These are phyloP conservation scores for Dipodomys spectabilis DNA, from an alignment of 2,113 vertebrate species.

Conservation along the genomic window DNA sequence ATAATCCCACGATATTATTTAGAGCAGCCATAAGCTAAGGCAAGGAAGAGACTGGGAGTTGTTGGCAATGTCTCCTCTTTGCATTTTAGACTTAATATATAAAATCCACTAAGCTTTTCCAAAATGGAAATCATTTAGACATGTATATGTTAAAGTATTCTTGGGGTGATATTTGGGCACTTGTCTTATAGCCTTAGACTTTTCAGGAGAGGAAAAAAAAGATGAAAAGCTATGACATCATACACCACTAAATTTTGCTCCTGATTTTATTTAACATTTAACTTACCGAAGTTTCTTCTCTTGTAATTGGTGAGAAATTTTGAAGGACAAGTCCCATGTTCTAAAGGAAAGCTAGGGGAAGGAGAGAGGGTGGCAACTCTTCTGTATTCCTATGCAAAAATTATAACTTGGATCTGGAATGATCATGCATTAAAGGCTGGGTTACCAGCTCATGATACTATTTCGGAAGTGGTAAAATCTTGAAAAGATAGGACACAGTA, in stretches of 20 bases:
- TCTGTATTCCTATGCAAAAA: background rate
- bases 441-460: background rate
- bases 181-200: slow-evolving; percentile 1
- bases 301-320: background rate
- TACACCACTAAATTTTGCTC: background rate
- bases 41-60: slow-evolving; percentile 16
- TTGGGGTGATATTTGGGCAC: background rate
- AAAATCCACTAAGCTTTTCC: background rate
- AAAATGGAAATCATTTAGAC: background rate
- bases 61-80: slow-evolving; percentile 6
- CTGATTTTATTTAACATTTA: background rate
- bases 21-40: background rate
- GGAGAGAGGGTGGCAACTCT: background rate
- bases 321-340: background rate
- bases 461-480: background rate
- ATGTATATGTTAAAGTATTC: background rate
- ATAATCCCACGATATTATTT: slow-evolving; percentile 60
- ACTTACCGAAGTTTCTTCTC: background rate
- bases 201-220: background rate
- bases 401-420: background rate
- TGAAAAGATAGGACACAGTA: no score
- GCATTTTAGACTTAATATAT: background rate
- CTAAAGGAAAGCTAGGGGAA: background rate
- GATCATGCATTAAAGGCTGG: background rate
- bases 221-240: background rate